phyloP scores from a whole-genome alignment of 2,888 invertebrate species.

The Pteria penguin region DNA sequence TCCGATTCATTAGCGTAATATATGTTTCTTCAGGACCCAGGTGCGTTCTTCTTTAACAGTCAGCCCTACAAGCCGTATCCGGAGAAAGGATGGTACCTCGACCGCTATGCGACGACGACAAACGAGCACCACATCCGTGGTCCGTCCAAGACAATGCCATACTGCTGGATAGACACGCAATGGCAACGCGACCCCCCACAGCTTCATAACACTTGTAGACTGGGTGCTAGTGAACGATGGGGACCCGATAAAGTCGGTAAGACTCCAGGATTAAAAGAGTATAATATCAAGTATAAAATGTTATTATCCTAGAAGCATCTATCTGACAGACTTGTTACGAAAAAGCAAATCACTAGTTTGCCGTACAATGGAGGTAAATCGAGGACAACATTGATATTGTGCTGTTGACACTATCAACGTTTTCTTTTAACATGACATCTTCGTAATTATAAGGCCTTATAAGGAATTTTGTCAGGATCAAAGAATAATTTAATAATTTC shows the following conservation, averaged over 20 bases:
- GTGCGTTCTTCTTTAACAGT: conserved; percentile 63
- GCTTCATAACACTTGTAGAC: conserved; percentile 74
- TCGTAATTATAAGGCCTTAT: no score
- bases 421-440: no score
- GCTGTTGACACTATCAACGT: no score
- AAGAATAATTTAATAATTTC: no score
- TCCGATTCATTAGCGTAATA: background rate
- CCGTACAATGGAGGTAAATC: no score
- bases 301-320: background rate
- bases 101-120: conserved; percentile 69
- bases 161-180: conserved; percentile 73
- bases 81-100: conserved; percentile 61
- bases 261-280: no score
- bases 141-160: conserved; percentile 58
- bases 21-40: conserved; percentile 63
- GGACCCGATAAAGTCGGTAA: conserved; percentile 78
- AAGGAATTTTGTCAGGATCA: no score
- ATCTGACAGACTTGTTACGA: background rate
- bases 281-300: background rate
- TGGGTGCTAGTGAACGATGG: conserved; percentile 77
- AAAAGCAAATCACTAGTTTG: no score
- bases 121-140: conserved; percentile 70
- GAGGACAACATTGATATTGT: no score
- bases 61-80: conserved; percentile 55
- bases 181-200: conserved; percentile 67